Percentiles rank a stretch among this genome's conserved stretches.
These are phyloP conservation scores for Saimiri boliviensis DNA, from an alignment of 2,113 vertebrate species.

Conservation along the genomic window DNA sequence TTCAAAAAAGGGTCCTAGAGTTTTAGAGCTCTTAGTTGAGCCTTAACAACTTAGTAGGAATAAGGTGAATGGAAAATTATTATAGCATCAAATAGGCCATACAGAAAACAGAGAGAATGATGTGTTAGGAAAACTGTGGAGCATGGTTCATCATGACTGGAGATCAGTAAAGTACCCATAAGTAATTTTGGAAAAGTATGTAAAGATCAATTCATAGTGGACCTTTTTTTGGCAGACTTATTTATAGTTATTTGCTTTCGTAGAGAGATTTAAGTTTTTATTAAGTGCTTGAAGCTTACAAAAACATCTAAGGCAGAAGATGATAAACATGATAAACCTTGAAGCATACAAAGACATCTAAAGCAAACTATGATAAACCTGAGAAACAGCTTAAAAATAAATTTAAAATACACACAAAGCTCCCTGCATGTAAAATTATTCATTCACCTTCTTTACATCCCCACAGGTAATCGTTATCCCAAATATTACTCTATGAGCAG, in stretches of 20 bases:
- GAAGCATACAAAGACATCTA: background rate
- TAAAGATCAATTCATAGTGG: background rate
- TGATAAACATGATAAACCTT: background rate
- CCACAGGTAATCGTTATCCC: background rate
- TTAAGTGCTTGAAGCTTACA: background rate
- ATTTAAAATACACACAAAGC: background rate
- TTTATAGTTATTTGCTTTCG: background rate
- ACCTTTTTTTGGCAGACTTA: background rate
- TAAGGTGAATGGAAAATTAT: background rate
- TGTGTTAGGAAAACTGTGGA: background rate
- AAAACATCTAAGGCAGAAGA: background rate
- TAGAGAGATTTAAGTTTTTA: background rate
- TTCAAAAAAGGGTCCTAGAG: background rate
- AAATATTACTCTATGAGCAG: background rate
- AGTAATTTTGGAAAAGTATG: background rate
- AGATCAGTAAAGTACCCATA: too few species aligned
- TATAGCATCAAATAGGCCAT: too few species aligned
- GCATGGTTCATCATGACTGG: background rate
- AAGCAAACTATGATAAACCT: background rate
- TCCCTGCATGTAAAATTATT: background rate
- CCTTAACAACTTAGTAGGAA: background rate
- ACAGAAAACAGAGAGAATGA: background rate
- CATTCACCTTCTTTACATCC: background rate
- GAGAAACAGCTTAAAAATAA: background rate
- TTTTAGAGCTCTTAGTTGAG: background rate